Evolutionary conservation across 2,888 invertebrate genomes (phyloP), one percentile per base, ranked within the genome.

Genomic region (Chouioia cunea): DNA sequence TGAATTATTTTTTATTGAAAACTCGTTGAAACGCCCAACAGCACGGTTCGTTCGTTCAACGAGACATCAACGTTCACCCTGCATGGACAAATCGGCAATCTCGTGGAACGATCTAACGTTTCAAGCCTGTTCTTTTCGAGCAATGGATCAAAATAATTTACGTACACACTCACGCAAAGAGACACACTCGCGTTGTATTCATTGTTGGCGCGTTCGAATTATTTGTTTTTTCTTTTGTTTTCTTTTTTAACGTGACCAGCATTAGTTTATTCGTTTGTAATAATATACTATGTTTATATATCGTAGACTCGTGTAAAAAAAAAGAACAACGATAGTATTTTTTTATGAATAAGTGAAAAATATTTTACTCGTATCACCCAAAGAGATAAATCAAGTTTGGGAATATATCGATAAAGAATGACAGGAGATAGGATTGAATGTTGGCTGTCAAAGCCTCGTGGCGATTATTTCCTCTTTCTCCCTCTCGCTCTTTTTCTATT

Each of bases 1-100:
- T n/a, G n/a, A n/a, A n/a, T n/a, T n/a, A n/a, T n/a, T n/a, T n/a
- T n/a, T n/a, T 65, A 62, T 65, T 64, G 62, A 57, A 62, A 36
- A 66, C 46, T 47, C 36, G 48, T 64, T 48, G 65, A 73, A 62
- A 10, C 62, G 65, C 59, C 65, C 48, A 70, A 70, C 56, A 56
- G 64, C 67, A 64, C 12, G 36, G 43, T 22, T 43, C 65, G 20
- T 50, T 50, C 44, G 2, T 58, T 50, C 50, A 43, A 48, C 57
- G 20, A 36, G 27, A 12, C 15, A 22, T 48, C 20, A 36, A 48
- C 6, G 6, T 44, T 36, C 46, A 44, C 12, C 46, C n/a, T 36
- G 48, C 10, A 16, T 43, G 36, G 48, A 48, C 48, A 47, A 59
- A 8, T 48, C 3, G 16, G 16, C 18, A 46, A 23, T 16, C 14